Base-by-base conservation (phyloP, 2,888 invertebrate genomes). In the Mycogona germanica region DNA sequence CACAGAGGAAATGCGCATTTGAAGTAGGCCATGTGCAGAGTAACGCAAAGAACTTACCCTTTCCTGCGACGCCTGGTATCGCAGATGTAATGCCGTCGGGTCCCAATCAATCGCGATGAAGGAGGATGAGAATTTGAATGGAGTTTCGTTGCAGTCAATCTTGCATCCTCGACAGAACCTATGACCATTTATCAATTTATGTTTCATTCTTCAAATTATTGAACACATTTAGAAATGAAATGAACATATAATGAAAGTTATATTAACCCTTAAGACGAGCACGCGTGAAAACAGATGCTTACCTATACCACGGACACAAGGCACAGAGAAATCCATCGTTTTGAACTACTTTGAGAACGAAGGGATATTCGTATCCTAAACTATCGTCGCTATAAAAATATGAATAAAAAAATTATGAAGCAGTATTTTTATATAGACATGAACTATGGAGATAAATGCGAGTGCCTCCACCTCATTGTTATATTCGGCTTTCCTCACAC, bases 21-120 rank as follows among this genome's bases (percentile, higher is more conserved):
- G n/a, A n/a, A n/a, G n/a, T n/a, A n/a, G n/a, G n/a, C n/a, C n/a
- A n/a, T n/a, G n/a, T 30, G 19, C 26, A 46, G 49, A 40, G 52
- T 23, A 32, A 52, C 29, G 29, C 17, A 50, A 6, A 41, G 45
- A 14, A 60, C 64, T 59, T 62, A 80, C 84, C 73, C 78, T 76
- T 69, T 87, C 87, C 62, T 82, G 72, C 2, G 82, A 80, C 63
- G 80, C 78, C 71, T 87, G 86, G 72, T 88, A 92, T 37, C 91
- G 78, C 62, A 93, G 77, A 72, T 93, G 92, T 62, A 92, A 74
- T 44, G 92, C 91, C 0, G 91, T 91, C 57, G 89, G 89, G 70
- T 93, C 91, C 92, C 93, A 93, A 74, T 93, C 92, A 58, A 93
- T 82, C 58, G 89, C 88, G 60, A 92, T 75, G 66, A 77, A 72